Evolutionary conservation across 1,140 invertebrate species (phyloP).

Genomic region (Panonychus citri): DNA sequence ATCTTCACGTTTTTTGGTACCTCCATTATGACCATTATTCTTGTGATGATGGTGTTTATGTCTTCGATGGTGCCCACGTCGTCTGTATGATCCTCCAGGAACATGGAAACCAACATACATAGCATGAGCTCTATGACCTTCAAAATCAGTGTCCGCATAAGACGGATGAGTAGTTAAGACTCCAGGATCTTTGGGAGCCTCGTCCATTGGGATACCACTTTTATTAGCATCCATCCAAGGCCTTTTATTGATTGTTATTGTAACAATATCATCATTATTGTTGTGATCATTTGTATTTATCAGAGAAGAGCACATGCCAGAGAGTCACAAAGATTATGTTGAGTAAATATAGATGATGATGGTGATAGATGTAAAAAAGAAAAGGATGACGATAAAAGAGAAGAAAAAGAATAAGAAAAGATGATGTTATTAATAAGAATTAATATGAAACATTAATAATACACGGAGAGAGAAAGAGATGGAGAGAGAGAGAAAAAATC

Average conservation of each 20-base stretch:
- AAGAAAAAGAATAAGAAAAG: too few species aligned
- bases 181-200: conserved; percentile 6
- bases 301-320: too few species aligned
- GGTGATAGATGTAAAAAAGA: too few species aligned
- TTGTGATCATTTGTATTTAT: too few species aligned
- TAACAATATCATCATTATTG: too few species aligned
- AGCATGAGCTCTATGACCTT: conserved; percentile 53
- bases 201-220: neutral
- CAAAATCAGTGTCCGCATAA: conserved; percentile 5
- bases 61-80: conserved; percentile 23
- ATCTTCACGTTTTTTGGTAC: conserved; percentile 29
- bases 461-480: too few species aligned
- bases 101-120: conserved; percentile 69
- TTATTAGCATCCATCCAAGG: conserved; percentile 3
- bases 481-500: too few species aligned
- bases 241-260: neutral
- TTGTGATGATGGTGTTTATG: conserved; percentile 37
- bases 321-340: too few species aligned
- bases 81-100: conserved; percentile 20
- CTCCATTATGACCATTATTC: conserved; percentile 49
- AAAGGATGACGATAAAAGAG: too few species aligned
- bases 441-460: too few species aligned
- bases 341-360: too few species aligned
- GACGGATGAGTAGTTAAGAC: neutral
- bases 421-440: too few species aligned